Evolutionary conservation across 2,113 vertebrate species (phyloP).

Genomic region (Cryptoleucopteryx plumbea): DNA sequence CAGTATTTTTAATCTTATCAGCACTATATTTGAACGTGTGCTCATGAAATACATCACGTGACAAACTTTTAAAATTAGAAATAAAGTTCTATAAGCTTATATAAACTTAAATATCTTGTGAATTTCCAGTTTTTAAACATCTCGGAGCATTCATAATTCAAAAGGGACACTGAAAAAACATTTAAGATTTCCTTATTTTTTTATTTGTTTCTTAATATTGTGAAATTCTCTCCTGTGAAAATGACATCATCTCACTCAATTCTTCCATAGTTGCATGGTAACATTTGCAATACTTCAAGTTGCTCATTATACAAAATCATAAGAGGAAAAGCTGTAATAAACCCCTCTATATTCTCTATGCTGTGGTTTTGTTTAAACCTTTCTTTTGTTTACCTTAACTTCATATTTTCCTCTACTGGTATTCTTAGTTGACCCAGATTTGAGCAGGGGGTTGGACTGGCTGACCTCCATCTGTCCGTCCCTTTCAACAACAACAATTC

Average conservation of each 20-base stretch:
- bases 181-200: neutral
- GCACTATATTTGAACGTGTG: neutral
- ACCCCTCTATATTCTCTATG: rapidly evolving
- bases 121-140: neutral
- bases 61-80: neutral
- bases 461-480: neutral
- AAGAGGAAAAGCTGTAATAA: neutral
- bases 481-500: neutral
- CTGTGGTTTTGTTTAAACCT: neutral
- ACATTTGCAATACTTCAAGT: neutral
- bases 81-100: neutral
- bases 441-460: neutral
- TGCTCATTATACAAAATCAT: neutral
- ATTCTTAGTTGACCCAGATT: neutral
- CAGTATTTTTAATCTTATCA: neutral
- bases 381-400: neutral
- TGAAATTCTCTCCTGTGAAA: neutral
- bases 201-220: neutral
- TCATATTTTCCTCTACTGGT: neutral
- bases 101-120: neutral
- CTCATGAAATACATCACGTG: neutral
- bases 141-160: neutral
- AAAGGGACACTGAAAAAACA: neutral
- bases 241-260: neutral
- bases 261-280: neutral